Evolutionary conservation across 2,888 invertebrate genomes (phyloP).

Genomic region (Euplexia lucipara): DNA sequence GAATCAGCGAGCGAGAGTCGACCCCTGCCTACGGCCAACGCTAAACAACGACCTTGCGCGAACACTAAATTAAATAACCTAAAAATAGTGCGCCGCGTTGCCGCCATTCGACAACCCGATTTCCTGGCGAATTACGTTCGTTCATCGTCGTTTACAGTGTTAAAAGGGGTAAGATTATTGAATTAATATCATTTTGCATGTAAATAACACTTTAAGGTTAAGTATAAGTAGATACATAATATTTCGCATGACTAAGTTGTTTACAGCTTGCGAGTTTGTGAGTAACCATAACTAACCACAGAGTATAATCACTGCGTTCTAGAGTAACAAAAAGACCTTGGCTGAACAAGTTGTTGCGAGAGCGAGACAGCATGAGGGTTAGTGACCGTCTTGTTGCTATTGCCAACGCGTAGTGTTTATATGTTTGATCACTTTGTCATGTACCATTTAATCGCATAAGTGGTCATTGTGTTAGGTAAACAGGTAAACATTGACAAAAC

Average conservation of each 20-base stretch:
- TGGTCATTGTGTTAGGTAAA: conserved; percentile 30
- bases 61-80: conserved; percentile 70
- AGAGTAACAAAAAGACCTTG: conserved; percentile 41
- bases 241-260: conserved; percentile 9
- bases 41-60: conserved; percentile 65
- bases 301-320: no score
- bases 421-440: conserved; percentile 42
- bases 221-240: conserved; percentile 1
- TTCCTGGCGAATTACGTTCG: conserved; percentile 52
- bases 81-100: conserved; percentile 68
- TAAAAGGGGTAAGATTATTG: conserved; percentile 65
- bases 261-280: conserved; percentile 9
- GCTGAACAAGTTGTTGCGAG: conserved; percentile 36
- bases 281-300: neutral
- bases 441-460: conserved; percentile 37
- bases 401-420: conserved; percentile 36
- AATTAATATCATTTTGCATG: conserved; percentile 40
- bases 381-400: conserved; percentile 56
- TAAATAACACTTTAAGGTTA: conserved; percentile 13
- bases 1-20: conserved; percentile 43
- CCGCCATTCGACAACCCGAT: conserved; percentile 41
- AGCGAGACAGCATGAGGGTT: conserved; percentile 59
- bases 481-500: conserved; percentile 37
- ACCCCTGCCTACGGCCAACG: conserved; percentile 47
- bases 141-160: conserved; percentile 34